Evolutionary conservation across 2,113 vertebrate species (phyloP).

Genomic region (Pachypanchax playfairii): DNA sequence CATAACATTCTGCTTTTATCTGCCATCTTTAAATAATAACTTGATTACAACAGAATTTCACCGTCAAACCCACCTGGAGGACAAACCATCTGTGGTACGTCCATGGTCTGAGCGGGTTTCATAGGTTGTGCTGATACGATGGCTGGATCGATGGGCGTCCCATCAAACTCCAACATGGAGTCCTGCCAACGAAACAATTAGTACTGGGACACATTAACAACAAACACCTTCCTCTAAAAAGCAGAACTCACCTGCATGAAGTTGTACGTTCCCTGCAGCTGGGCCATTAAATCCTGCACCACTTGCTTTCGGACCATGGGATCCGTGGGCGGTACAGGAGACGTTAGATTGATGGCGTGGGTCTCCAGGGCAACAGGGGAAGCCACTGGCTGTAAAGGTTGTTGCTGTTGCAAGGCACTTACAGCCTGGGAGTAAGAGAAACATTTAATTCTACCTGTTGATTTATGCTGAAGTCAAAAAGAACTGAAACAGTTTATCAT

Average conservation of each 20-base stretch:
- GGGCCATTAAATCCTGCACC: conserved; percentile 97
- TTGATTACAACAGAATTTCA: background rate
- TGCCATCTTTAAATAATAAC: background rate
- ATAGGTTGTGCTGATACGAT: conserved; percentile 97
- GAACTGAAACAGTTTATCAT: no score
- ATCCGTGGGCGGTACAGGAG: conserved; percentile 88
- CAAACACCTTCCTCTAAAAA: background rate
- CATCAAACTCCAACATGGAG: conserved; percentile 97
- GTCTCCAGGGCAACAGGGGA: conserved; percentile 85
- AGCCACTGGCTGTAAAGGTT: conserved; percentile 73
- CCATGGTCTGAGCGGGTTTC: conserved; percentile 89
- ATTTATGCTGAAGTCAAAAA: no score
- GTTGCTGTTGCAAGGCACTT: conserved; percentile 66
- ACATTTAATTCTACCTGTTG: background rate
- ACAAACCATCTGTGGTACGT: conserved; percentile 92
- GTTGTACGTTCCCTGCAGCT: conserved; percentile 98
- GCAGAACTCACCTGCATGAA: conserved; percentile 91
- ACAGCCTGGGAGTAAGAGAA: conserved; percentile 53
- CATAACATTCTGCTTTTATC: background rate
- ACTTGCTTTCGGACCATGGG: conserved; percentile 90
- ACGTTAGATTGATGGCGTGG: conserved; percentile 81
- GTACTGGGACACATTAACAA: background rate
- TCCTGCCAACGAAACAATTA: conserved; percentile 77
- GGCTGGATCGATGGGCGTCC: conserved; percentile 92
- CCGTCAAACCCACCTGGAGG: conserved; percentile 83